Percentiles rank a stretch among this genome's conserved stretches.
Conservation (phyloP, 2,797 vertebrate genomes). For the Fratercula arctica region DNA sequence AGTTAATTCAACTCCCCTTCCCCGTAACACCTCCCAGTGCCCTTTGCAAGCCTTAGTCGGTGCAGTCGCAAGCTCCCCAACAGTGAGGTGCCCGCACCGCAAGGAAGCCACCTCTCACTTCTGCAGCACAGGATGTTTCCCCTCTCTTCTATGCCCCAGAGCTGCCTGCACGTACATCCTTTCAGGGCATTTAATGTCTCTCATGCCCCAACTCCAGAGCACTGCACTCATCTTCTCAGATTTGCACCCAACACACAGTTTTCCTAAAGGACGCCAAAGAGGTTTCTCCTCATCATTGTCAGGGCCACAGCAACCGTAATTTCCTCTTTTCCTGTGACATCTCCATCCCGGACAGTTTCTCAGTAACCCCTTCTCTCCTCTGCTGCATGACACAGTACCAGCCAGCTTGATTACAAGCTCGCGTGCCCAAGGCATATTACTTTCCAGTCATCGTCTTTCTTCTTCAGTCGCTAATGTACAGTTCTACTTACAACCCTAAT, state of each 20-base stretch:
- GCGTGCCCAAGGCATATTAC: rapidly evolving
- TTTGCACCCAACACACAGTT: not conserved
- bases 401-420: not conserved
- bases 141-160: not conserved
- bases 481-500: rapidly evolving
- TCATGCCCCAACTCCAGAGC: not conserved
- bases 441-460: not conserved
- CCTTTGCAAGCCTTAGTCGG: rapidly evolving
- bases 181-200: rapidly evolving
- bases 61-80: not conserved
- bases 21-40: not conserved
- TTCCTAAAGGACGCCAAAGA: not conserved
- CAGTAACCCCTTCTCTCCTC: not conserved
- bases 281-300: not conserved
- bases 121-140: not conserved
- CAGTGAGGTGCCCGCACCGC: rapidly evolving
- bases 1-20: not conserved
- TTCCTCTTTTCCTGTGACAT: not conserved
- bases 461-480: not conserved
- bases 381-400: not conserved
- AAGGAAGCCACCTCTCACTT: not conserved
- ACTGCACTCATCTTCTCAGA: not conserved
- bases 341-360: not conserved
- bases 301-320: not conserved
- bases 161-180: not conserved